A percentile compares a stretch with the other conserved stretches of the same genome.
Conservation (phyloP, 2,113 vertebrate species). For the Ranitomeya variabilis region DNA sequence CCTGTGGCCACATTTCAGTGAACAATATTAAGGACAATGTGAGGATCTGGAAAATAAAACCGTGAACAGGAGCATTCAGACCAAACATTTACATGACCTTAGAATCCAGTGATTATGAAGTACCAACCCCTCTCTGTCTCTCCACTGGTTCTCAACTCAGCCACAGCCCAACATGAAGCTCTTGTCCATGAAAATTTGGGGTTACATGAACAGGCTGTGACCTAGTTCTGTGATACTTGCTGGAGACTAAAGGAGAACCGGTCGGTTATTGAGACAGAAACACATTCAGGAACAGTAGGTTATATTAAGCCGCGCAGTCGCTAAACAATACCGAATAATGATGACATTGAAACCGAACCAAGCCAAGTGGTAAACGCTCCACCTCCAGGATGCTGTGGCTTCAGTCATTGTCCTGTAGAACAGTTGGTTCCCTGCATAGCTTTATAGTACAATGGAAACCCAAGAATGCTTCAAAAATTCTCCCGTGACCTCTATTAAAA, state of each 20-base stretch:
- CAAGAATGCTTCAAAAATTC: not conserved
- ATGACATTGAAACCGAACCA: too few species aligned
- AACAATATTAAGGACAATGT: not conserved
- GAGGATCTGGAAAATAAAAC: too few species aligned
- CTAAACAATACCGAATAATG: not conserved
- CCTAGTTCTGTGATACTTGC: not conserved
- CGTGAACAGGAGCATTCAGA: not conserved
- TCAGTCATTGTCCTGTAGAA: not conserved
- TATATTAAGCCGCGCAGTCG: not conserved
- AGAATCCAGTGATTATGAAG: constrained; percentile 5
- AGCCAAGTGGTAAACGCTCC: too few species aligned
- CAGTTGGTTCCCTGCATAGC: not conserved
- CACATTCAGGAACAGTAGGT: not conserved
- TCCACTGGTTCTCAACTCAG: not conserved
- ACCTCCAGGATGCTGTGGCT: too few species aligned
- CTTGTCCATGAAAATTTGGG: not conserved
- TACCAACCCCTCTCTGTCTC: not conserved
- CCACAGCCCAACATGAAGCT: not conserved
- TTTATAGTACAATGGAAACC: not conserved
- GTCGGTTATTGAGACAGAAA: not conserved
- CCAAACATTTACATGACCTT: not conserved
- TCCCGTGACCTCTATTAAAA: not conserved
- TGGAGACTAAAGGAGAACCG: not conserved
- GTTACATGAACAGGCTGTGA: not conserved
- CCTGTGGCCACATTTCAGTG: not conserved